phyloP scores from a whole-genome alignment of 2,797 vertebrate species.

The Aotus griseimembra region DNA sequence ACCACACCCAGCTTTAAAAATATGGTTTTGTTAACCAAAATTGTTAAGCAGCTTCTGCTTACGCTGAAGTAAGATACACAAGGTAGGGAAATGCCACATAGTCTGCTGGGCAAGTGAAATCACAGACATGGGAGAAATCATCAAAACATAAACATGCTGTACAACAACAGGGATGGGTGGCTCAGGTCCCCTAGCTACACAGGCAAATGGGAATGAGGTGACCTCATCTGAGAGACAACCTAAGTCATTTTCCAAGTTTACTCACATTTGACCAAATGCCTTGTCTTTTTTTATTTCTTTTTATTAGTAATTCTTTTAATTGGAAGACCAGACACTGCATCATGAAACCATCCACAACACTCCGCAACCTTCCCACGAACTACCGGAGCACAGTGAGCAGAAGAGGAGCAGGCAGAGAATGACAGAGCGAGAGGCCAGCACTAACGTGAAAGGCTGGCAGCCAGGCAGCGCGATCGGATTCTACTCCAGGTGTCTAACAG shows the following conservation, averaged over 20 bases:
- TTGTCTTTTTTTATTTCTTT: not conserved
- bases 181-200: not conserved
- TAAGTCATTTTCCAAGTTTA: not conserved
- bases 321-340: not conserved
- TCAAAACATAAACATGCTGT: not conserved
- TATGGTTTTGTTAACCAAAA: not conserved
- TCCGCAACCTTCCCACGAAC: not conserved
- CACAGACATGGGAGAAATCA: not conserved
- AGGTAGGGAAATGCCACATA: not conserved
- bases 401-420: not conserved
- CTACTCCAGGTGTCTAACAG: not conserved
- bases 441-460: not conserved
- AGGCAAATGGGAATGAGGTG: fast-evolving
- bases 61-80: not conserved
- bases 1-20: not conserved
- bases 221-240: not conserved
- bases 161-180: not conserved
- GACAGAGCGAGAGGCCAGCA: not conserved
- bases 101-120: not conserved
- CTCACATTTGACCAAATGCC: not conserved
- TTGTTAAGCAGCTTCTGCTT: not conserved
- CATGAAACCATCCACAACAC: not conserved
- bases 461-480: fast-evolving
- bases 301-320: not conserved
- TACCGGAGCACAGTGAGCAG: not conserved